These are phyloP conservation scores for Netelia fuscicornis DNA, from an alignment of 2,888 invertebrate genomes.

Conservation along the genomic window DNA sequence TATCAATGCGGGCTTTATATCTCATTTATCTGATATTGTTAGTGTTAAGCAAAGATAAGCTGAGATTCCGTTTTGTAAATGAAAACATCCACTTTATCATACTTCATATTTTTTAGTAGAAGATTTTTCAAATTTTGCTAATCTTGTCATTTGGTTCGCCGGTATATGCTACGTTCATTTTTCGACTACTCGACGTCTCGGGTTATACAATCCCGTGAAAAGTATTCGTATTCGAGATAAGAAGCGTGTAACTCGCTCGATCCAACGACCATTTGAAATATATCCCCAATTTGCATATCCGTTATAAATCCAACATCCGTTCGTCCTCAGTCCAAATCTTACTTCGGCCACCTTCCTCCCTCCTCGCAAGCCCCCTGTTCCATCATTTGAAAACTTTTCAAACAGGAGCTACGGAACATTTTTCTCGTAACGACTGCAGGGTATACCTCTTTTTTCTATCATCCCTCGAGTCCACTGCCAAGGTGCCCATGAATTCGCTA, in stretches of 20 bases:
- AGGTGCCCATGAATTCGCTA: constrained; percentile 75
- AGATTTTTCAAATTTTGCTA: too few relatives aligned
- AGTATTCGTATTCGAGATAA: constrained; percentile 16
- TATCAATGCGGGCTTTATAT: too few relatives aligned
- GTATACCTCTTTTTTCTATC: constrained; percentile 23
- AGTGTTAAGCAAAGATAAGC: too few relatives aligned
- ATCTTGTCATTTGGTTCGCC: too few relatives aligned
- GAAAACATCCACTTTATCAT: too few relatives aligned
- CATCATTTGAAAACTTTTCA: constrained; percentile 28
- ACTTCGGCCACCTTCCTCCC: constrained; percentile 22
- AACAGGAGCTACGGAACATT: constrained; percentile 23
- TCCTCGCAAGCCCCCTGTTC: constrained; percentile 31
- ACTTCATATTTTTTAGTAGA: too few relatives aligned
- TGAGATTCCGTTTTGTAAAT: too few relatives aligned
- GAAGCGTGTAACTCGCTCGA: constrained; percentile 24
- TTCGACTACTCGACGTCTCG: neutral
- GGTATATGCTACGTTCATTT: neutral
- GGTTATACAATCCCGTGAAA: neutral
- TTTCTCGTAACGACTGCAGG: constrained; percentile 28
- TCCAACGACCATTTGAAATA: constrained; percentile 44
- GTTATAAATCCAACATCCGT: constrained; percentile 48
- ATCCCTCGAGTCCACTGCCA: constrained; percentile 54
- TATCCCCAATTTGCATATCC: constrained; percentile 68
- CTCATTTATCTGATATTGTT: too few relatives aligned
- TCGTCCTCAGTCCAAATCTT: constrained; percentile 32